phyloP scores from a whole-genome alignment of 2,888 invertebrate species.

The Nephrotoma guestfalica region DNA sequence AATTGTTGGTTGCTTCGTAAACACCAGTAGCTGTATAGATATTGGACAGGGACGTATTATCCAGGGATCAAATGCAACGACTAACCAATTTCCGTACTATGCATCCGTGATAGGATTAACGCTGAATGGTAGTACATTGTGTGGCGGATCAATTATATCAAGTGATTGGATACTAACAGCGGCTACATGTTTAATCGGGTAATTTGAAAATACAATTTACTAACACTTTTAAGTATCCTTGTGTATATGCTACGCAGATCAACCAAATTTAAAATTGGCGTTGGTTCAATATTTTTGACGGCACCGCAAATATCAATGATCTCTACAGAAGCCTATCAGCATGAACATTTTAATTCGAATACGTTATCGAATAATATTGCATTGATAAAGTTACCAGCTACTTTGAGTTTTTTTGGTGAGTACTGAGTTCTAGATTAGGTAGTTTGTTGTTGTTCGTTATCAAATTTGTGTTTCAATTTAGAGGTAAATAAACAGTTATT shows the following conservation, averaged over 20 bases:
- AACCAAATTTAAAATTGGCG: neutral
- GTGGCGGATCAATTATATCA: neutral
- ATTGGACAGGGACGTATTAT: neutral
- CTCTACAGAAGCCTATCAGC: neutral
- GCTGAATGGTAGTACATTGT: neutral
- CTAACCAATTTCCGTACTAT: neutral
- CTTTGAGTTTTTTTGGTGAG: neutral
- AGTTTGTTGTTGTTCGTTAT: neutral
- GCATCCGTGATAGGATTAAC: neutral
- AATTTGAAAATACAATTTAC: neutral
- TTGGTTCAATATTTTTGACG: neutral
- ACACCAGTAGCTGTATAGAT: neutral
- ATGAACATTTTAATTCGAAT: neutral
- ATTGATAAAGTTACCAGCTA: neutral
- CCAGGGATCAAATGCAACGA: neutral
- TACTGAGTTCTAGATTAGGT: neutral
- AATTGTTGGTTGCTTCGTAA: neutral
- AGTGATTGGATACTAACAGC: neutral
- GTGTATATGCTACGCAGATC: neutral
- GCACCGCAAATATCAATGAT: conserved; percentile 1
- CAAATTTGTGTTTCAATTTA: neutral
- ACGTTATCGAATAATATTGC: neutral
- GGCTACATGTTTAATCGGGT: neutral
- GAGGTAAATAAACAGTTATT: neutral
- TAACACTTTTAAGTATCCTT: neutral